Conservation (phyloP, 1,140 invertebrate species). For the Hycleus cichorii region DNA sequence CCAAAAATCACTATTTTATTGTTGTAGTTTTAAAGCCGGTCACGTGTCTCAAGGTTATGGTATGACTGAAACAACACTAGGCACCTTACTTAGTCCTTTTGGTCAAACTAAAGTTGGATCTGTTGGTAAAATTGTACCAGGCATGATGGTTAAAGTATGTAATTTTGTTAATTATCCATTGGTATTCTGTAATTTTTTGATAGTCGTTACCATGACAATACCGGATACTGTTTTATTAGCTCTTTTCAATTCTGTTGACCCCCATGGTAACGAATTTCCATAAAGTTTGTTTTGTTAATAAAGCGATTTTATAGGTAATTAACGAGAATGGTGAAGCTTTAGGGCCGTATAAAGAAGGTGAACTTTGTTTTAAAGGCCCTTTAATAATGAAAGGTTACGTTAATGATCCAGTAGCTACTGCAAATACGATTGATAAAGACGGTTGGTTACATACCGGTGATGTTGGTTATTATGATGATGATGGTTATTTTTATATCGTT, state of each 20-base stretch:
- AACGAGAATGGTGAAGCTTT: slow-evolving; percentile 56
- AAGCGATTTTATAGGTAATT: slow-evolving; percentile 38
- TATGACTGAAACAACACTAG: slow-evolving; percentile 59
- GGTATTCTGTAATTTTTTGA: too few species aligned
- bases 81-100: slow-evolving; percentile 27
- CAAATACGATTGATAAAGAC: slow-evolving; percentile 56
- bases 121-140: slow-evolving; percentile 52
- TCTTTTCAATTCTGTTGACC: too few species aligned
- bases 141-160: slow-evolving; percentile 50
- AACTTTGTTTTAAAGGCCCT: slow-evolving; percentile 63
- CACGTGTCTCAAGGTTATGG: slow-evolving; percentile 58
- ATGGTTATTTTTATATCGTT: slow-evolving; percentile 20
- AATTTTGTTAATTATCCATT: too few species aligned
- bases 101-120: slow-evolving; percentile 46
- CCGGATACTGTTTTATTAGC: too few species aligned
- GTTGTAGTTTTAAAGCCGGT: slow-evolving; percentile 33
- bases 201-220: too few species aligned
- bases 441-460: slow-evolving; percentile 80
- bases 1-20: neutral
- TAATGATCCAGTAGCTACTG: slow-evolving; percentile 55
- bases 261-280: neutral
- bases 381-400: slow-evolving; percentile 61
- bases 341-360: slow-evolving; percentile 56
- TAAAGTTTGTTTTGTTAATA: neutral
- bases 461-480: slow-evolving; percentile 63